Evolutionary conservation across 2,113 vertebrate species (phyloP), one percentile per base, ranked within the genome.

Genomic region (Bungarus multicinctus): DNA sequence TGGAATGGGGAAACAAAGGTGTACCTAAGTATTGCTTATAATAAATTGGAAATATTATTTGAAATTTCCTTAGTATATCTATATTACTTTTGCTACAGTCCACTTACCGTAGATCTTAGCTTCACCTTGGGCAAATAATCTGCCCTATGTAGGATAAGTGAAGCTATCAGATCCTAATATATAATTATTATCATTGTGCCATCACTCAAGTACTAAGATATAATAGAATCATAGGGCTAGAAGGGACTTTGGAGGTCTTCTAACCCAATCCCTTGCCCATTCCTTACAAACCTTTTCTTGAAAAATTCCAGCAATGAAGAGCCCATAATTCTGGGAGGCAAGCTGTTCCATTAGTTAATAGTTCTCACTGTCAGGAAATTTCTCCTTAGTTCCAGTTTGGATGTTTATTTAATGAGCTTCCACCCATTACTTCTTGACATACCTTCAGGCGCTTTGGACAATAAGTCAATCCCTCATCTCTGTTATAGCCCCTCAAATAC

Each of bases 11-110:
- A 92, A 93, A 91, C n/a, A 50, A 93, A 93, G 52, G 20, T 11
- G 6, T 91, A 97, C 12, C 58, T 22, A 43, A 47, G 39, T 8
- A 58, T 50, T 52, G 45, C 39, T 10, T 95, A 86, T 85, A 54
- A 88, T 53, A 43, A 52, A 92, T 39, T n/a, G 34, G 23, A 11
- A 81, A 22, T 81, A 81, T 39, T 43, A 89, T 43, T 12, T 89
- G 91, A 55, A 43, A 89, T 39, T 47, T 89, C n/a, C 23, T 58
- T 23, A 18, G 2, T 30, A 12, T 25, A 52, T 55, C 23, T 60
- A 34, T 23, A 14, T 54, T 64, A 25, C 16, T 55, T 91, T 47
- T 22, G 45, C 20, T 64, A 5, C 2, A 5, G 39, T 8, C 74
- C 53, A 52, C 50, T 53, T 58, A 3, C 50, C 11, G 10, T 52